Evolutionary conservation across 2,888 invertebrate genomes (phyloP).

Genomic region (Hyalella azteca): DNA sequence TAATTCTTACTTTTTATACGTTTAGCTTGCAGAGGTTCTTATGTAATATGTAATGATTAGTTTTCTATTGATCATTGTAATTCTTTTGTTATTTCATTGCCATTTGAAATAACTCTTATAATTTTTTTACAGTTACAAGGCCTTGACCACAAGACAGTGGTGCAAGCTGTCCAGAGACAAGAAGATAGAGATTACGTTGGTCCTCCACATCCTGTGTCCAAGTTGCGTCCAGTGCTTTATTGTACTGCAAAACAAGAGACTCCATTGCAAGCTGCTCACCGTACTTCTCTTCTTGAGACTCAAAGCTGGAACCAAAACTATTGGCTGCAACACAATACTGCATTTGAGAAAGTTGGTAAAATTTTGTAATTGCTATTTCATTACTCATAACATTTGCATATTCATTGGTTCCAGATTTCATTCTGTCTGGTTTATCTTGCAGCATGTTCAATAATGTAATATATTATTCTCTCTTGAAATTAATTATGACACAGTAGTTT

Average conservation of each 20-base stretch:
- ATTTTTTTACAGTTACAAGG: not conserved
- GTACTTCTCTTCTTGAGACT: constrained; percentile 72
- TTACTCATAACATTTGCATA: not conserved
- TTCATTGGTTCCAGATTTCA: no score
- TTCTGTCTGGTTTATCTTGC: no score
- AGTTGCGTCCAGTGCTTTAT: constrained; percentile 76
- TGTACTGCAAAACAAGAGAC: constrained; percentile 69
- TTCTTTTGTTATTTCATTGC: no score
- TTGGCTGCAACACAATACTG: constrained; percentile 80
- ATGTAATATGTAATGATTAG: no score
- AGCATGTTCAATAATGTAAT: no score
- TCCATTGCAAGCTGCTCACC: constrained; percentile 70
- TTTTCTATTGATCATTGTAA: no score
- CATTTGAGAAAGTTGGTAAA: constrained; percentile 72
- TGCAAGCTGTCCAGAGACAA: constrained; percentile 42
- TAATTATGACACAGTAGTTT: no score
- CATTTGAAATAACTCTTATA: no score
- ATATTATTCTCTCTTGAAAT: no score
- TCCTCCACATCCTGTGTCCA: constrained; percentile 80
- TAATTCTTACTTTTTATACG: no score
- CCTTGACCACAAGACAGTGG: not conserved
- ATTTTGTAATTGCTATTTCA: constrained; percentile 44
- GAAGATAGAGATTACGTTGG: constrained; percentile 72
- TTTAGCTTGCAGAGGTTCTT: no score
- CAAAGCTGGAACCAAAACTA: constrained; percentile 85